Evolutionary conservation across 2,797 vertebrate genomes (phyloP), one percentile per base, ranked within the genome.

Genomic region (Cossypha caffra): DNA sequence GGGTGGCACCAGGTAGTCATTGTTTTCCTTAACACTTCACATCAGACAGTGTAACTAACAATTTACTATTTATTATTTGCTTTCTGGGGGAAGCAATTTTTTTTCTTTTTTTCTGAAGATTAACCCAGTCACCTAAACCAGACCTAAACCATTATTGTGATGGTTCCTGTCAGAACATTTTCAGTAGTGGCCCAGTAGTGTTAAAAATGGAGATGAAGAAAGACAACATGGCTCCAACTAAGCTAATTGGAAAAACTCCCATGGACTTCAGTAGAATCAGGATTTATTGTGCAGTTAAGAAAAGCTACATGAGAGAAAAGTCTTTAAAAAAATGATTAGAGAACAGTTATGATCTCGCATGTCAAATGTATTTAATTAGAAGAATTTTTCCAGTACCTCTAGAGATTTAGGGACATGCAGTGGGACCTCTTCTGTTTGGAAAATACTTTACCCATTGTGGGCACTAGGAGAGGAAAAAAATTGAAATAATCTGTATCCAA

Each of bases 401-500:
- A 76, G 90, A 86, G 95, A 84, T 86, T 95, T 76, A 52, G 73
- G 87, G 79, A 79, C 73, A 73, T 76, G 92, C 54, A 88, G 66
- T 54, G 73, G 87, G 87, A 95, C 88, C 85, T 95, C 64, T 88
- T 86, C 76, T 95, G n/a, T 69, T 90, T 94, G 95, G 89, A 97
- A 96, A 96, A 90, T 94, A 86, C 91, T 91, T 94, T 86, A 87
- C 94, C 95, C 96, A 92, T 96, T 96, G 93, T 96, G 96, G 96
- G 94, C 91, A 95, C 89, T 57, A 72, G 73, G 93, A 95, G 93
- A 93, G 91, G 91, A 74, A 91, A 94, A 90, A 95, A 95, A 93
- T 84, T 61, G 58, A 95, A 95, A 88, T 93, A 94, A 95, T 87
- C 94, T 96, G 94, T 95, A 92, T 97, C 80, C 73, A 93, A 66